A percentile compares a stretch with the other conserved stretches of the same genome.
These are phyloP conservation scores for Neodiprion fabricii DNA, from an alignment of 1,140 invertebrate species.

Conservation along the genomic window DNA sequence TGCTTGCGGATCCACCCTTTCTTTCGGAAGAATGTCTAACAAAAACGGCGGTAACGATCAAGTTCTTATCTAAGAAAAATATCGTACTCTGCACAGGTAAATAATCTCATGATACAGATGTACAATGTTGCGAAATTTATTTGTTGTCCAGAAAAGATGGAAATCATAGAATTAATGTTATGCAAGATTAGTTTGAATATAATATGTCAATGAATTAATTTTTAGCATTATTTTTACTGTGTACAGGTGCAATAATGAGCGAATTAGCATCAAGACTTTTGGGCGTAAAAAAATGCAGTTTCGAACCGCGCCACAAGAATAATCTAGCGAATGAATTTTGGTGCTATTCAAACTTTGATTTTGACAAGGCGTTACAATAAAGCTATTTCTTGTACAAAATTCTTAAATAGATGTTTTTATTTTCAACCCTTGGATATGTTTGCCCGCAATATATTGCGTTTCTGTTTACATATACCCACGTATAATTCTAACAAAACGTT, in stretches of 20 bases:
- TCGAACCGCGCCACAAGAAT: slow-evolving; percentile 83
- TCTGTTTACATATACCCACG: too few species aligned
- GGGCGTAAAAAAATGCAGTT: slow-evolving; percentile 70
- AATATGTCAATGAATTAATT: neutral
- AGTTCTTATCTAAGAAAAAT: slow-evolving; percentile 78
- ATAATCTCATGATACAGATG: slow-evolving; percentile 19
- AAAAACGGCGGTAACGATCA: slow-evolving; percentile 83
- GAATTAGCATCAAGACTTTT: slow-evolving; percentile 72
- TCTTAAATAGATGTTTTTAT: neutral
- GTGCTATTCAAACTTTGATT: slow-evolving; percentile 88
- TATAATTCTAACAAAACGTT: too few species aligned
- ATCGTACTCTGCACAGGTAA: slow-evolving; percentile 90
- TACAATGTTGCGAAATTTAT: neutral
- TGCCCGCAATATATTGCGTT: too few species aligned
- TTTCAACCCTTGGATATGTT: neutral
- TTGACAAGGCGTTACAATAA: slow-evolving; percentile 58
- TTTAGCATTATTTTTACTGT: slow-evolving; percentile 33
- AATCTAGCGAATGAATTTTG: slow-evolving; percentile 93
- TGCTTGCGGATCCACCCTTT: slow-evolving; percentile 94
- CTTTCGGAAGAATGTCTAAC: slow-evolving; percentile 90
- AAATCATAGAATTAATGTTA: neutral
- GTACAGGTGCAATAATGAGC: slow-evolving; percentile 77
- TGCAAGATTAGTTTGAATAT: slow-evolving; percentile 12
- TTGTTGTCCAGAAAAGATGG: neutral
- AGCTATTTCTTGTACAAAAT: slow-evolving; percentile 8